Evolutionary conservation across 2,797 vertebrate species (phyloP).

Genomic region (Spondyliosoma cantharus): DNA sequence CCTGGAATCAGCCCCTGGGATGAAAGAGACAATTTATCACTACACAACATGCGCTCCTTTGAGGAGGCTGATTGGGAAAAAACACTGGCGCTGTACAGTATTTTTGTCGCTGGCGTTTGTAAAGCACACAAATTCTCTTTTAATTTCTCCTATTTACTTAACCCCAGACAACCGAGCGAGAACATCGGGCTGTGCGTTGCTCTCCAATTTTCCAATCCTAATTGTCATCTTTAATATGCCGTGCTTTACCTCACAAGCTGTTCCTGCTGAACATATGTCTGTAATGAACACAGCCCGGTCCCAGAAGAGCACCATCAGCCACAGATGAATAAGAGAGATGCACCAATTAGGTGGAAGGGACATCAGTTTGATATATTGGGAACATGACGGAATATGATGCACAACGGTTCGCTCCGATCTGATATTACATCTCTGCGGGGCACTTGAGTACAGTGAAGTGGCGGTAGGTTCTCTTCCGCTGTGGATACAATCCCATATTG

Average conservation of each 20-base stretch:
- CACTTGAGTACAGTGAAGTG: constrained; percentile 36
- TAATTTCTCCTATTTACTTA: background rate
- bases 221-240: constrained; percentile 32
- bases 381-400: constrained; percentile 52
- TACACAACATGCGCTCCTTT: constrained; percentile 42
- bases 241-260: constrained; percentile 17
- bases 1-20: constrained; percentile 43
- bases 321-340: constrained; percentile 50
- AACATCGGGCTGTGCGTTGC: background rate
- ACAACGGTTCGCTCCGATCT: constrained; percentile 38
- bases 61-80: constrained; percentile 28
- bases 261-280: constrained; percentile 42
- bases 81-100: constrained; percentile 1
- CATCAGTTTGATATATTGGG: constrained; percentile 52
- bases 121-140: background rate
- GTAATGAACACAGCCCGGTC: constrained; percentile 51
- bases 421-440: constrained; percentile 63
- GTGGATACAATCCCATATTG: constrained; percentile 44
- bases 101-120: constrained; percentile 9
- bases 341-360: constrained; percentile 61
- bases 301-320: constrained; percentile 46
- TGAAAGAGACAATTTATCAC: constrained; percentile 63
- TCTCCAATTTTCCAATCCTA: constrained; percentile 15
- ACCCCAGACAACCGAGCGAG: background rate
- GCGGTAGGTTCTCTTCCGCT: constrained; percentile 25